phyloP scores from a whole-genome alignment of 2,888 invertebrate species.

The Drosophila antonietae region DNA sequence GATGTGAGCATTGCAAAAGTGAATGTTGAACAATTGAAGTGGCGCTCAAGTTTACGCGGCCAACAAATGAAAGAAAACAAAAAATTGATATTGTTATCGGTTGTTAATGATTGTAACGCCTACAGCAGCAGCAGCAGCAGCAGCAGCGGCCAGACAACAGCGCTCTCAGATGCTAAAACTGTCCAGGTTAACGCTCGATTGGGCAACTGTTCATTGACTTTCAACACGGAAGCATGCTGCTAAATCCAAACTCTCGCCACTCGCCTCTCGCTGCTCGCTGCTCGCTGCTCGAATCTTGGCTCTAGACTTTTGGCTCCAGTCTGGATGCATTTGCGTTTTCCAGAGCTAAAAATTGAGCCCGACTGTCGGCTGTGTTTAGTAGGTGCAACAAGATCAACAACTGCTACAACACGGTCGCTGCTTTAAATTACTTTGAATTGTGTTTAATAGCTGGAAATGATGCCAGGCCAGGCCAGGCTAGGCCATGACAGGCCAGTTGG shows the following conservation, averaged over 20 bases:
- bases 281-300: slow-evolving; percentile 10
- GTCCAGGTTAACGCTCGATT: slow-evolving; percentile 74
- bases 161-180: slow-evolving; percentile 42
- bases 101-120: slow-evolving; percentile 76
- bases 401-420: slow-evolving; percentile 33
- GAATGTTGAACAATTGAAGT: slow-evolving; percentile 74
- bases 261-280: slow-evolving; percentile 21
- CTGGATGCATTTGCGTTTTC: slow-evolving; percentile 29
- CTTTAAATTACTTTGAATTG: slow-evolving; percentile 77
- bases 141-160: slow-evolving; percentile 14
- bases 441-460: slow-evolving; percentile 79
- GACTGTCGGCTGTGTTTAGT: slow-evolving; percentile 39
- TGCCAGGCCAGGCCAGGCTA: slow-evolving; percentile 51
- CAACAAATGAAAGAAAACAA: slow-evolving; percentile 12
- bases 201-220: slow-evolving; percentile 71
- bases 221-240: slow-evolving; percentile 71
- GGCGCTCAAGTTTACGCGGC: slow-evolving; percentile 45
- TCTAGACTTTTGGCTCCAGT: slow-evolving; percentile 29
- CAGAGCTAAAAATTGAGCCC: slow-evolving; percentile 5
- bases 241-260: slow-evolving; percentile 13
- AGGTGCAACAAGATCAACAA: slow-evolving; percentile 56
- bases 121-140: slow-evolving; percentile 19
- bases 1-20: slow-evolving; percentile 64
- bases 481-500: slow-evolving; percentile 7
- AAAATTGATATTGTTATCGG: slow-evolving; percentile 67